Base-by-base conservation (phyloP, 2,888 invertebrate species). In the Apantesis nais region DNA sequence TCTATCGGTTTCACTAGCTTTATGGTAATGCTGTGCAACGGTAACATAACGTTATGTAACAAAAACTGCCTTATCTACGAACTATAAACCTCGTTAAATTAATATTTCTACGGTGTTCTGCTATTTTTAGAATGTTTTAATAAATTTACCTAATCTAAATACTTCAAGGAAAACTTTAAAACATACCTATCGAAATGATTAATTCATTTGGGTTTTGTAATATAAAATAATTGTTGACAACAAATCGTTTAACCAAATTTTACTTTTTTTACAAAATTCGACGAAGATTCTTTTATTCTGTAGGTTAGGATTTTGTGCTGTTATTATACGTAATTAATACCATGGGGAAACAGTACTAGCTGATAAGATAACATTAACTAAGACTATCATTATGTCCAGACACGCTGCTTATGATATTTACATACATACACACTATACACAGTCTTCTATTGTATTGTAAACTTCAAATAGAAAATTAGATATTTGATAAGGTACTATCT, bases 371-470 rank as follows among this genome's bases (percentile, higher is more conserved):
- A 65, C 74, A 63, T 66, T 52, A 31, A 66, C 75, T 73, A 62
- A 74, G 66, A 64, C 73, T 84, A 85, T 86, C 83, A 66, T 68
- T 74, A 67, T 85, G 82, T 79, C 80, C 78, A 78, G 69, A 78
- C 80, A 80, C 77, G 29, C 74, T 68, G 74, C 72, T 77, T 75
- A 72, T 75, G 71, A 75, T 85, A 86, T 75, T 73, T 80, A 74
- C 80, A 78, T 0, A 52, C 83, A 88, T 79, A 87, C 86, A 88
- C 80, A 76, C 72, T 82, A 85, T 84, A 82, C 78, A 71, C 52
- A 31, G 76, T 74, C 63, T 78, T 71, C 14, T 29, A 25, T 58
- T 58, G 55, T 52, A 79, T 34, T n/a, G 44, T 64, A 31, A 34
- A 34, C 64, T 44, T 16, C 22, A 64, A 64, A 44, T 31, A 64